Base-by-base conservation (phyloP, 2,113 vertebrate genomes). In the Cisticola juncidis region DNA sequence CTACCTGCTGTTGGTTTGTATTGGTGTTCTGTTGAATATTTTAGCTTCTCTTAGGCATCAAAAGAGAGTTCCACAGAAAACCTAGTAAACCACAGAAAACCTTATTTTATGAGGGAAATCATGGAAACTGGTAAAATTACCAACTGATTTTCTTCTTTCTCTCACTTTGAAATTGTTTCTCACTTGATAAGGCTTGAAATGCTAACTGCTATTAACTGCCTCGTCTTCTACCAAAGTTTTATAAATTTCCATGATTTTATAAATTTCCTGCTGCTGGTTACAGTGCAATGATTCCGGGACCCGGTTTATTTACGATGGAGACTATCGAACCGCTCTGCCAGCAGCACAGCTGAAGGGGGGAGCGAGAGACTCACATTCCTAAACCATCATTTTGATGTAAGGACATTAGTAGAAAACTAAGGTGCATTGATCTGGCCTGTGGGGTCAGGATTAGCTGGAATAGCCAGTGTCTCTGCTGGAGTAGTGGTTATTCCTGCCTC, bases 351-450 rank as follows among this genome's bases (percentile, higher is more conserved):
- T 93, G 95, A 94, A 94, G 96, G 51, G 94, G 76, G 38, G 56
- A 96, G 90, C 11, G 23, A 97, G 95, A 97, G 98, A 97, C 97
- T 96, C 97, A 97, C 97, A 97, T 98, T 98, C 98, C 97, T 98
- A 97, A 98, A 98, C 98, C 98, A 96, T 98, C 98, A 98, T 98
- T 97, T 98, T 98, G 98, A 99, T 99, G 99, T 99, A 98, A 98
- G 98, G 98, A 98, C 98, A 98, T 99, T 98, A 99, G 99, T 98
- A 98, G 98, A 98, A 98, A 98, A 98, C 98, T 97, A 98, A 98
- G 98, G 98, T 98, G 98, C 98, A 99, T 99, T 98, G 99, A 99
- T 99, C 98, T 97, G 98, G 98, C 97, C 96, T 93, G 96, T 96
- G 97, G 98, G 99, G 98, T 99, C 98, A 98, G 98, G 98, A 99